These are phyloP conservation scores for Microctenopoma lineatum DNA, from an alignment of 2,797 vertebrate species.

Conservation along the genomic window DNA sequence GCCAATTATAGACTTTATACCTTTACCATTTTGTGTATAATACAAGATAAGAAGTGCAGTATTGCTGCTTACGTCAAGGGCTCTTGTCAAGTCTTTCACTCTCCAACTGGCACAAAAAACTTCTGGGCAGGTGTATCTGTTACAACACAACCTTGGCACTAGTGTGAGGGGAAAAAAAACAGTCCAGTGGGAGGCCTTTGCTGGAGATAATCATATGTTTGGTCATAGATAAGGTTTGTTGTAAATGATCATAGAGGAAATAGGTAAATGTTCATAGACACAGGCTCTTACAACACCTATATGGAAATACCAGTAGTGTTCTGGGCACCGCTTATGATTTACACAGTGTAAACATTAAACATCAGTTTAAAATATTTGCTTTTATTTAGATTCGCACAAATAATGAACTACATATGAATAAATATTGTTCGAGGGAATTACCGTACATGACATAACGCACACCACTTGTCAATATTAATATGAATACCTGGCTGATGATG, in stretches of 20 bases:
- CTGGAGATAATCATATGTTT: constrained; percentile 39
- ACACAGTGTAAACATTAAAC: background rate
- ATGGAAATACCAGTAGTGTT: constrained; percentile 44
- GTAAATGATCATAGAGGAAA: constrained; percentile 56
- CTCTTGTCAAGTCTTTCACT: constrained; percentile 13
- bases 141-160: constrained; percentile 11
- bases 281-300: constrained; percentile 29
- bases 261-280: constrained; percentile 8
- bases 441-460: background rate
- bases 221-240: constrained; percentile 27
- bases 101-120: constrained; percentile 13
- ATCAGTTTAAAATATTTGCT: background rate
- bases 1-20: constrained; percentile 10
- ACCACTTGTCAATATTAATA: constrained; percentile 10
- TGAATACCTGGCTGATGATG: constrained; percentile 15
- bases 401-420: constrained; percentile 33
- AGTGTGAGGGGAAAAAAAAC: constrained; percentile 23
- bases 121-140: constrained; percentile 10
- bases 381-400: constrained; percentile 7
- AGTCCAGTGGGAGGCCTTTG: constrained; percentile 11
- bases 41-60: constrained; percentile 19
- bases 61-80: background rate
- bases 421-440: background rate
- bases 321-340: constrained; percentile 5
- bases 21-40: background rate